Evolutionary conservation across 64 coral and sea anemone genomes (phyloP), one percentile per base, ranked within the genome.

Genomic region (Montipora capricornis): DNA sequence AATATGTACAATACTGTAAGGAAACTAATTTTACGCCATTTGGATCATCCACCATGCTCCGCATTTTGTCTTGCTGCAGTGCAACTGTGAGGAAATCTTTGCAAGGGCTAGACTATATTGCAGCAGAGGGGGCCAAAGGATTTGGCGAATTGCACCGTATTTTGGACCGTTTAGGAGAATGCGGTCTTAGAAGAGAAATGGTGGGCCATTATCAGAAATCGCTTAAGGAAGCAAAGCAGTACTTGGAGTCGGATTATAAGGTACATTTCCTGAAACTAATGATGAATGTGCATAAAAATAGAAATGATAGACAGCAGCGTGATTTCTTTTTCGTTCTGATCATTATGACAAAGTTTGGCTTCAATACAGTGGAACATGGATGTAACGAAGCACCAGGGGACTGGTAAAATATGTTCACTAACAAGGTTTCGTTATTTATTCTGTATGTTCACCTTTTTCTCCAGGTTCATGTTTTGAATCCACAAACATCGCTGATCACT

Each of bases 11-110:
- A 50, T 80, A 44, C 78, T 80, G 78, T 45, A 8, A 48, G 5
- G 78, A 80, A 80, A 48, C 78, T 80, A 4, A 15, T 49, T 80
- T 80, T 45, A 14, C 22, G 45, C 78, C 78, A 15, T 80, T 80
- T 15, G 52, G 78, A 47, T 47, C 46, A 45, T 50, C 20, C 17
- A 80, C 78, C 5, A 80, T 80, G 78, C 78, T 80, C 6, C 78
- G 78, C 16, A 49, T 80, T 47, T 15, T 80, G 78, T 8, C 20
- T 12, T 8, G 6, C 45, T 80, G 78, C 44, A 49, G 77, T 80
- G 44, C 77, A 46, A 49, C 45, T 0, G 51, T 80, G 77, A 49
- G 77, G 17, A 68, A 68, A 68, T 16, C 0, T 68, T 20, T 68
- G 12, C 64, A 68, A 68, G 64, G 64, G 17, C 64, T 68, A 16